Percentiles rank a stretch among this genome's conserved stretches.
phyloP scores from a whole-genome alignment of 2,888 invertebrate genomes.

The Teinopalpus imperialis region DNA sequence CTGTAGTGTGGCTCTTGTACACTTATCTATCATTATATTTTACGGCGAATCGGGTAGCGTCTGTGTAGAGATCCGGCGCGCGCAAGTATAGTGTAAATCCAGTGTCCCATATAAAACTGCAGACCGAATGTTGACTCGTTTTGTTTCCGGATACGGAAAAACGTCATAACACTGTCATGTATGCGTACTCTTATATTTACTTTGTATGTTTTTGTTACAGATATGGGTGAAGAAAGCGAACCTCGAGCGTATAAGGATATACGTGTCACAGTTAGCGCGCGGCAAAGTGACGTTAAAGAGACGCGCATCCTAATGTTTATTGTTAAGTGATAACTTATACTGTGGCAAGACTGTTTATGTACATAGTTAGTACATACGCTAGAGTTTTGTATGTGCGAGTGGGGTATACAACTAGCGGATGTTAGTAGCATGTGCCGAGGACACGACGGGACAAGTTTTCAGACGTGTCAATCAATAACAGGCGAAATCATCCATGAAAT shows the following conservation, averaged over 20 bases:
- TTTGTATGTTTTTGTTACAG: slow-evolving; percentile 84
- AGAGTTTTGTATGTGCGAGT: slow-evolving; percentile 30
- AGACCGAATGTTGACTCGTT: no score
- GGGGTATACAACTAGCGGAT: slow-evolving; percentile 9
- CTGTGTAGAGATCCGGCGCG: no score
- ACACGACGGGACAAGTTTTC: background rate
- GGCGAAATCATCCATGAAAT: no score
- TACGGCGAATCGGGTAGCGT: no score
- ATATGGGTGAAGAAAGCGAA: slow-evolving; percentile 94
- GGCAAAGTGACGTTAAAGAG: slow-evolving; percentile 95
- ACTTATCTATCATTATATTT: no score
- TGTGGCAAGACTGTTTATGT: slow-evolving; percentile 24
- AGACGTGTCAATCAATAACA: background rate
- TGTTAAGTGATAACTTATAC: slow-evolving; percentile 25
- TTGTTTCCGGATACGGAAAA: no score
- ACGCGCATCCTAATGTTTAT: slow-evolving; percentile 85
- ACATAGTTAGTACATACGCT: slow-evolving; percentile 31
- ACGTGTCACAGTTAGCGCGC: slow-evolving; percentile 90
- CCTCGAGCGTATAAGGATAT: slow-evolving; percentile 90
- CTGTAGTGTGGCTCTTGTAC: no score
- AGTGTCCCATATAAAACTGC: no score
- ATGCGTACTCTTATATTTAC: no score
- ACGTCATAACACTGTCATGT: no score
- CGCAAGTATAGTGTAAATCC: no score
- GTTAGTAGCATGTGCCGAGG: background rate